Evolutionary conservation across 2,888 invertebrate genomes (phyloP).

Genomic region (Phytoseiulus persimilis): DNA sequence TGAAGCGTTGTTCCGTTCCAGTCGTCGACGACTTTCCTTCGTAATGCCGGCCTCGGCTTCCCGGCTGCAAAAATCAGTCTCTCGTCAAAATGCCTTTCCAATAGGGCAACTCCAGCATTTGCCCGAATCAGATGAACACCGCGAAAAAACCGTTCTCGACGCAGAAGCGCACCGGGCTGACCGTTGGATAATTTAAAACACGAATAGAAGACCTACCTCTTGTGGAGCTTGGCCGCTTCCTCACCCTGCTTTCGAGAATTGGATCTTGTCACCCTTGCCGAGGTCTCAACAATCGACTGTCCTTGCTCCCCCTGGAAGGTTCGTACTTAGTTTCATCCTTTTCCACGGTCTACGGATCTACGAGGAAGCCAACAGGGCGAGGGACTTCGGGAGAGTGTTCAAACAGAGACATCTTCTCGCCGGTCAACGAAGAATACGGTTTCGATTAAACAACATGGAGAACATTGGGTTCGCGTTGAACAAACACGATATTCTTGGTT

Average conservation of each 20-base stretch:
- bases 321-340: background rate
- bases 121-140: no score
- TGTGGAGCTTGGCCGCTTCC: background rate
- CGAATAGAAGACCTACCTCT: background rate
- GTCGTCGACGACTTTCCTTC: background rate
- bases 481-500: background rate
- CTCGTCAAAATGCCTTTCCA: background rate
- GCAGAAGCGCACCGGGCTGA: no score
- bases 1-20: background rate
- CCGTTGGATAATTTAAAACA: no score
- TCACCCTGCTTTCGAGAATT: background rate
- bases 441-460: background rate
- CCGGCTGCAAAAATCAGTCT: no score
- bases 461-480: background rate
- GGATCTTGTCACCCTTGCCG: background rate
- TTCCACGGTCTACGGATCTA: no score
- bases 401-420: no score
- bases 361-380: background rate
- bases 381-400: no score
- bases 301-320: background rate
- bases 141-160: no score
- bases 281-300: background rate
- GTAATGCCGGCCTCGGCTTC: background rate
- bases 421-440: no score
- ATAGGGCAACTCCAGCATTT: no score